phyloP scores from a whole-genome alignment of 2,113 vertebrate species.

The Pycnonotus jocosus region DNA sequence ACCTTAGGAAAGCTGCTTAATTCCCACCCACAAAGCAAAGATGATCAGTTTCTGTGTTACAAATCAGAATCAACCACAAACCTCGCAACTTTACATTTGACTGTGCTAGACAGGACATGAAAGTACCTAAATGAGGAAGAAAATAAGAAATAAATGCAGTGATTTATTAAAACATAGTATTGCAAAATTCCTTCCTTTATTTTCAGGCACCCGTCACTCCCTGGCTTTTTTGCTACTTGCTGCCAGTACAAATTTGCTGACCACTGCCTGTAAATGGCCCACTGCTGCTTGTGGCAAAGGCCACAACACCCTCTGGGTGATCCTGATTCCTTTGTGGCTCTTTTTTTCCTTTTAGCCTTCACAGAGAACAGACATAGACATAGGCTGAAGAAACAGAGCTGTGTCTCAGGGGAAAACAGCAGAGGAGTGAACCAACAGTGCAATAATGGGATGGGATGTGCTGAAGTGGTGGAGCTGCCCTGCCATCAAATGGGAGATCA shows the following conservation, averaged over 20 bases:
- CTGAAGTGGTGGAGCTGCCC: not conserved
- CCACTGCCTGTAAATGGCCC: not conserved
- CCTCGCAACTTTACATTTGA: fast-evolving
- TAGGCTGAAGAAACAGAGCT: not conserved
- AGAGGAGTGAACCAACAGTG: not conserved
- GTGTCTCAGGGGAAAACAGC: not conserved
- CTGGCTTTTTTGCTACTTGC: not conserved
- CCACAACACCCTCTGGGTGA: not conserved
- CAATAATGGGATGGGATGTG: not conserved
- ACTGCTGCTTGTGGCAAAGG: not conserved
- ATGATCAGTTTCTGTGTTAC: not conserved
- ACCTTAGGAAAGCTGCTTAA: not conserved
- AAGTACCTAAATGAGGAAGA: not conserved
- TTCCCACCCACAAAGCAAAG: not conserved
- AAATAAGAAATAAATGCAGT: not conserved
- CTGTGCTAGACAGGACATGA: not conserved
- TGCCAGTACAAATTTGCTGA: not conserved
- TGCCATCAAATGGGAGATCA: not conserved
- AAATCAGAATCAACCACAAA: not conserved
- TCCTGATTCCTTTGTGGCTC: not conserved
- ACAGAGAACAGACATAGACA: not conserved
- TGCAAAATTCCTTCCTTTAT: not conserved
- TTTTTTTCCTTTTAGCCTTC: not conserved
- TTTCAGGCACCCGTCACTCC: not conserved
- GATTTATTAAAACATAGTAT: not conserved